Percentiles rank a stretch among this genome's conserved stretches.
phyloP scores from a whole-genome alignment of 2,888 invertebrate genomes.

The Bursaphelenchus okinawaensis region DNA sequence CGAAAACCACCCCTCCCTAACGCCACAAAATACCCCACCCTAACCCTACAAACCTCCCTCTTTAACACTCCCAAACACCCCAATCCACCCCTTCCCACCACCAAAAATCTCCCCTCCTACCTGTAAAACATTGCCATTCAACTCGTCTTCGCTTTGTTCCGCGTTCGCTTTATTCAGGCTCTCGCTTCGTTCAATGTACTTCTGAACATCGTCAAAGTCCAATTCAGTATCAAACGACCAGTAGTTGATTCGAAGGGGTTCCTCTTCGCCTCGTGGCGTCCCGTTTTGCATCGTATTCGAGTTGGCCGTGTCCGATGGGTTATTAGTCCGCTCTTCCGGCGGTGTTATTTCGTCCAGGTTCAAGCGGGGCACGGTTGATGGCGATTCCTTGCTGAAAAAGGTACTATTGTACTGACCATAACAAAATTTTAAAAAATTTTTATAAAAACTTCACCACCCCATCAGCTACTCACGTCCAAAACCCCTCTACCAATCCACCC shows the following conservation, averaged over 20 bases:
- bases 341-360: not conserved
- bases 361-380: not conserved
- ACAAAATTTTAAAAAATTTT: too few relatives aligned
- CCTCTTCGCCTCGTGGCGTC: not conserved
- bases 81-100: too few relatives aligned
- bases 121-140: not conserved
- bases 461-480: too few relatives aligned
- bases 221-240: not conserved
- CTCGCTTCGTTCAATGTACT: not conserved
- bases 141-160: not conserved
- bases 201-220: not conserved
- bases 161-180: not conserved
- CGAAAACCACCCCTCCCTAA: too few relatives aligned
- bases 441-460: too few relatives aligned
- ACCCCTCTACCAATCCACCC: too few relatives aligned
- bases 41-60: too few relatives aligned
- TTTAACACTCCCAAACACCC: too few relatives aligned
- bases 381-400: too few relatives aligned
- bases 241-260: not conserved
- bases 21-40: too few relatives aligned
- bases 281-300: not conserved
- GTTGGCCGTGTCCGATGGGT: not conserved
- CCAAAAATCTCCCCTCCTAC: too few relatives aligned
- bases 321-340: not conserved
- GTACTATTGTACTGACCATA: too few relatives aligned